Conservation (phyloP, 2,113 vertebrate genomes). For the Pygoscelis adeliae region DNA sequence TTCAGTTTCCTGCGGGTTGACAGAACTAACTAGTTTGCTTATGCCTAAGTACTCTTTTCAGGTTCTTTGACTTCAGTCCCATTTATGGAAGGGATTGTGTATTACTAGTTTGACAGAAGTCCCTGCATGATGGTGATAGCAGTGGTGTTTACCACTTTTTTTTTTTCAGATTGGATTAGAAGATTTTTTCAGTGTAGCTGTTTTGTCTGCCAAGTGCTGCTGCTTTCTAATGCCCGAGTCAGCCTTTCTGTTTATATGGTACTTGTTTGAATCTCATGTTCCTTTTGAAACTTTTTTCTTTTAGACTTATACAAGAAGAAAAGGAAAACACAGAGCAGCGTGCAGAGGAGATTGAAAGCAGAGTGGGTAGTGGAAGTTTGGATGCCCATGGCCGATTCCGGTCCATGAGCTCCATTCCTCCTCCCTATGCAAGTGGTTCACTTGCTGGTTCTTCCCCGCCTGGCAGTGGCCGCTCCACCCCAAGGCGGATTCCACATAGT, state of each 20-base stretch:
- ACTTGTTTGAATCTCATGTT: accelerated
- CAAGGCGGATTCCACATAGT: constrained; percentile 85
- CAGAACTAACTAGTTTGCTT: neutral
- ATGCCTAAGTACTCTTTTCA: too few relatives aligned
- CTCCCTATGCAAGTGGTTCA: constrained; percentile 74
- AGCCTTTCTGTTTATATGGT: accelerated
- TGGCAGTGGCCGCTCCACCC: constrained; percentile 89
- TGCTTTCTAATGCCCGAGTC: neutral
- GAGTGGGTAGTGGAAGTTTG: constrained; percentile 85
- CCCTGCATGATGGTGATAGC: neutral
- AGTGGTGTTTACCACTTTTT: neutral
- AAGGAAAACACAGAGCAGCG: constrained; percentile 93
- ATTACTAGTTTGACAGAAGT: neutral
- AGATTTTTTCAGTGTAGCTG: neutral
- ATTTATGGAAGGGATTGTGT: neutral
- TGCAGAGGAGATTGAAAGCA: constrained; percentile 92
- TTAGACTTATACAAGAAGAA: constrained; percentile 95
- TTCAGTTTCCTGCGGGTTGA: neutral
- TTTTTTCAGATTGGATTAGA: neutral
- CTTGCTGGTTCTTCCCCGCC: constrained; percentile 88
- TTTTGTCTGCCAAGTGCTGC: neutral
- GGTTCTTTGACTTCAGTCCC: neutral
- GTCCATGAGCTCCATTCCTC: constrained; percentile 85
- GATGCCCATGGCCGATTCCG: constrained; percentile 86
- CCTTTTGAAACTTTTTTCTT: neutral